phyloP scores from a whole-genome alignment of 2,797 vertebrate genomes.

The Cyprinella venusta region DNA sequence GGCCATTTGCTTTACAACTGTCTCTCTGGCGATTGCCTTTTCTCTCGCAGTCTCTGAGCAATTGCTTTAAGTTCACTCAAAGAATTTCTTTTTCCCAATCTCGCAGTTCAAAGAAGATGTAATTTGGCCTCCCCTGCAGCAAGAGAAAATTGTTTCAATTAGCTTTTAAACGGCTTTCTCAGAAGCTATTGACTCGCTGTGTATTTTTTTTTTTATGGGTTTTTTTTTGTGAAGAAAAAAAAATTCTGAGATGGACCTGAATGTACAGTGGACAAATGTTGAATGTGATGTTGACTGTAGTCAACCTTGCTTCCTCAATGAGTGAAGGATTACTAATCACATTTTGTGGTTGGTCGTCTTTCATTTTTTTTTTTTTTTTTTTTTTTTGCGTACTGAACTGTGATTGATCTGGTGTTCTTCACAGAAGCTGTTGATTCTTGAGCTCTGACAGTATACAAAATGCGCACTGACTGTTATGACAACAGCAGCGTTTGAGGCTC shows the following conservation, averaged over 20 bases:
- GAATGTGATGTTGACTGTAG: neutral
- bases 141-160: conserved; percentile 69
- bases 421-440: conserved; percentile 49
- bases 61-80: conserved; percentile 53
- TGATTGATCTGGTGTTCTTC: conserved; percentile 16
- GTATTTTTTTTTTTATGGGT: conserved; percentile 63
- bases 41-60: conserved; percentile 42
- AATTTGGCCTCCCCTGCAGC: conserved; percentile 41
- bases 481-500: neutral
- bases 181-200: conserved; percentile 64
- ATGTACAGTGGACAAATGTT: neutral
- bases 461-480: conserved; percentile 21
- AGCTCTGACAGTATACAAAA: conserved; percentile 44
- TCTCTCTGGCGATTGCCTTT: conserved; percentile 8
- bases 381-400: neutral
- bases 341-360: neutral
- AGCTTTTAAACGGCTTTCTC: conserved; percentile 65
- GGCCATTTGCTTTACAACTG: conserved; percentile 48
- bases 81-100: conserved; percentile 48
- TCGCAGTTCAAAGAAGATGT: conserved; percentile 42
- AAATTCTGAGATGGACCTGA: conserved; percentile 60
- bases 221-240: conserved; percentile 63
- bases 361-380: neutral
- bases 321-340: too few species aligned
- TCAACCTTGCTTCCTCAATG: neutral